Evolutionary conservation across 2,113 vertebrate species (phyloP).

Genomic region (Hiodon alosoides): DNA sequence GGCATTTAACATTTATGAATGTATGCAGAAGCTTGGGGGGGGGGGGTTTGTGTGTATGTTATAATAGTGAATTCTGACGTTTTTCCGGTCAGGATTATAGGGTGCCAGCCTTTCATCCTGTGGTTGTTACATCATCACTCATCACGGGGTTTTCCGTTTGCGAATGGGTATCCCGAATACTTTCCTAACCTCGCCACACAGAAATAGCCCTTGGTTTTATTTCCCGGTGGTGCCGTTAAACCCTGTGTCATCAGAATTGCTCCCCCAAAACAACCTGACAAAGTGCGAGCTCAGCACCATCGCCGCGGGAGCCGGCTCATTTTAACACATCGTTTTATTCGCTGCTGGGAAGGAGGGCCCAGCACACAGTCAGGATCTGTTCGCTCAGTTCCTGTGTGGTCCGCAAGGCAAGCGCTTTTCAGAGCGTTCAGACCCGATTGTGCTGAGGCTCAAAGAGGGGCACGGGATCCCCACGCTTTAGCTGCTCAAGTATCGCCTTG

Average conservation of each 20-base stretch:
- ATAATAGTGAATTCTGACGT: neutral
- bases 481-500: neutral
- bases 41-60: slow-evolving; percentile 12
- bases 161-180: slow-evolving; percentile 39
- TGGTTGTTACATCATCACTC: slow-evolving; percentile 16
- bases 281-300: slow-evolving; percentile 50
- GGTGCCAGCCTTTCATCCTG: slow-evolving; percentile 24
- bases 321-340: slow-evolving; percentile 37
- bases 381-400: neutral
- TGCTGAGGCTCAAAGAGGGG: neutral
- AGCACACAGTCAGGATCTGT: slow-evolving; percentile 26
- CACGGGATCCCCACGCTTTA: neutral
- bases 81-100: slow-evolving; percentile 22
- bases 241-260: slow-evolving; percentile 54
- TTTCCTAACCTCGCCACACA: slow-evolving; percentile 53
- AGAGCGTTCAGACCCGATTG: neutral
- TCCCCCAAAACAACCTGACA: slow-evolving; percentile 51
- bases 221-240: slow-evolving; percentile 58
- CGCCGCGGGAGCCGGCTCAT: slow-evolving; percentile 24
- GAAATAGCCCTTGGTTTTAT: slow-evolving; percentile 49
- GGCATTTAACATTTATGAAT: neutral
- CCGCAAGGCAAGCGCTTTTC: neutral
- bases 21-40: slow-evolving; percentile 15
- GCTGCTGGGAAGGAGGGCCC: slow-evolving; percentile 35
- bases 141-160: slow-evolving; percentile 39